A percentile compares a stretch with the other conserved stretches of the same genome.
These are phyloP conservation scores for Pedionomus torquatus DNA, from an alignment of 2,113 vertebrate species.

Conservation along the genomic window DNA sequence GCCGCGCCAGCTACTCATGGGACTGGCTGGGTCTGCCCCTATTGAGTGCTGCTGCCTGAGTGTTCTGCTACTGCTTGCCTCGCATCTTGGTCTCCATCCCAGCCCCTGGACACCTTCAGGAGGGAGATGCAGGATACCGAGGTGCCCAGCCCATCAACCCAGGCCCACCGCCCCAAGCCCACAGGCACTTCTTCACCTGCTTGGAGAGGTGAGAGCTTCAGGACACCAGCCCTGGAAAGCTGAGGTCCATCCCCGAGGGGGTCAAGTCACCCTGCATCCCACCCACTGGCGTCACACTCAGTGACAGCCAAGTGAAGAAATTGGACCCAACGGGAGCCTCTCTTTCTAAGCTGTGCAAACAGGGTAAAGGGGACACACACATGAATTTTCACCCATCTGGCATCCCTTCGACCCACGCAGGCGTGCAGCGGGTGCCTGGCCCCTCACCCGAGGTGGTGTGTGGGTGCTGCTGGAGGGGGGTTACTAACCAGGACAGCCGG, in stretches of 20 bases:
- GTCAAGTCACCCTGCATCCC: not conserved
- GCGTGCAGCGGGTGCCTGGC: rapidly evolving
- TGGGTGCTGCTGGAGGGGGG: not conserved
- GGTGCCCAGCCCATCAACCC: rapidly evolving
- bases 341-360: not conserved
- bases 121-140: not conserved
- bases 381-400: not conserved
- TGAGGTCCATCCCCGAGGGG: not conserved
- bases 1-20: not conserved
- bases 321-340: rapidly evolving
- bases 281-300: not conserved
- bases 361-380: rapidly evolving
- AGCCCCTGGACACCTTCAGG: not conserved
- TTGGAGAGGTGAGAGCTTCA: not conserved
- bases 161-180: not conserved
- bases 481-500: not conserved
- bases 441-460: rapidly evolving
- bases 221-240: not conserved
- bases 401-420: not conserved
- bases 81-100: not conserved
- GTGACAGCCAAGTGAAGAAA: not conserved
- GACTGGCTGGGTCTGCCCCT: not conserved
- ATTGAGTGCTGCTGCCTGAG: not conserved
- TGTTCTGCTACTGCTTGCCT: rapidly evolving
- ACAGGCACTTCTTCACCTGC: not conserved